phyloP scores from a whole-genome alignment of 2,113 vertebrate species.

The Ivindomyrus marchei region DNA sequence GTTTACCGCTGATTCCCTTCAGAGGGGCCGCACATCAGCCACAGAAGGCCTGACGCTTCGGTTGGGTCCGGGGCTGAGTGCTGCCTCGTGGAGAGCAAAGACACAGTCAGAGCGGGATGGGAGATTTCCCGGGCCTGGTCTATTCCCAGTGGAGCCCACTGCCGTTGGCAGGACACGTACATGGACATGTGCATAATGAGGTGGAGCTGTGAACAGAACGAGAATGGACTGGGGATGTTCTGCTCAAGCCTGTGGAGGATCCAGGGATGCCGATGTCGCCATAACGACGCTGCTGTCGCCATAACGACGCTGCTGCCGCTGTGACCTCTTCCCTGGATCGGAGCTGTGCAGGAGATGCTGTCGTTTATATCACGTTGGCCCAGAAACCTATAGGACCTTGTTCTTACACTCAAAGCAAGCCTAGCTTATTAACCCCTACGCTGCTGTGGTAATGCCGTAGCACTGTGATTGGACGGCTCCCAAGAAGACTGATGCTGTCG shows the following conservation, averaged over 20 bases:
- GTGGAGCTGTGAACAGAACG: neutral
- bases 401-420: neutral
- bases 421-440: neutral
- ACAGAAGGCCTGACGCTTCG: neutral
- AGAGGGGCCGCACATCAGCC: slow-evolving; percentile 4
- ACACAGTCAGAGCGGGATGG: neutral
- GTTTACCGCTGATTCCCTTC: slow-evolving; percentile 12
- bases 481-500: neutral
- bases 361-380: neutral
- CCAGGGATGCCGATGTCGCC: neutral
- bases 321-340: neutral
- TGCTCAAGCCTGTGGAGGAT: neutral
- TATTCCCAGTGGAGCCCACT: neutral
- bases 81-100: neutral
- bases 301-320: neutral
- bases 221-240: neutral
- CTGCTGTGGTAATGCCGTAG: neutral
- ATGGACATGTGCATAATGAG: neutral
- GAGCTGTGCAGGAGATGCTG: neutral
- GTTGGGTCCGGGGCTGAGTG: neutral
- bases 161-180: neutral
- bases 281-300: neutral
- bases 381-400: neutral
- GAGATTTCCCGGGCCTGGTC: neutral
- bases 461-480: neutral